These are phyloP conservation scores for Chorisops tibialis DNA, from an alignment of 2,888 invertebrate species.

Conservation along the genomic window DNA sequence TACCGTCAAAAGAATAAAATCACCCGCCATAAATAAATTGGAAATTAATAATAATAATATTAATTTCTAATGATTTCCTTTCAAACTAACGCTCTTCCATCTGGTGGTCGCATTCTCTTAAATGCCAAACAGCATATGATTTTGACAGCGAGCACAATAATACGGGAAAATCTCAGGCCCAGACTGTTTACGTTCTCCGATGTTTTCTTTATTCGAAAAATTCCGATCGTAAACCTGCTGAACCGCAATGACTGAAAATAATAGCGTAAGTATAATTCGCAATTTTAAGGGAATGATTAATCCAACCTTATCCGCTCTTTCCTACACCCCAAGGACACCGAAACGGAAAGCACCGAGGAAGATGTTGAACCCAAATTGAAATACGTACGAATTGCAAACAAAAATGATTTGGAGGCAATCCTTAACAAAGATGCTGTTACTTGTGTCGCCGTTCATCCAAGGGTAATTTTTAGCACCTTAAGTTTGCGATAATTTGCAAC, in stretches of 20 bases:
- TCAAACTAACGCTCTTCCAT: not conserved
- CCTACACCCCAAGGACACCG: conserved; percentile 34
- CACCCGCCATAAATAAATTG: too few species aligned
- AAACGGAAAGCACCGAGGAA: conserved; percentile 50
- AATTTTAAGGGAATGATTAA: not conserved
- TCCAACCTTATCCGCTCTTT: not conserved
- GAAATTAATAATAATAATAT: not conserved
- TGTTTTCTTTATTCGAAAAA: not conserved
- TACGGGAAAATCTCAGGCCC: conserved; percentile 4
- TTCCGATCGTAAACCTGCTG: not conserved
- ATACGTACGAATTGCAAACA: conserved; percentile 83
- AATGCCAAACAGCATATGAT: conserved; percentile 27
- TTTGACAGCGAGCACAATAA: conserved; percentile 17
- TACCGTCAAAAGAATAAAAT: too few species aligned
- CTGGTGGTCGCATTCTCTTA: not conserved
- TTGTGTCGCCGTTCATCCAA: conserved; percentile 89
- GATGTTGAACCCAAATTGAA: conserved; percentile 85
- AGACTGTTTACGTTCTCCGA: conserved; percentile 5
- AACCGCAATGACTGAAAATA: conserved; percentile 29
- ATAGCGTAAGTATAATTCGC: conserved; percentile 29
- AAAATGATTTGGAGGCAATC: conserved; percentile 81
- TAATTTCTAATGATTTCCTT: not conserved
- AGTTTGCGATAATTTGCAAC: not conserved
- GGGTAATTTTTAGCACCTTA: conserved; percentile 55
- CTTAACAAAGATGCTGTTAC: conserved; percentile 80